Conservation (phyloP, 2,888 invertebrate genomes). For the Drosophila recens region DNA sequence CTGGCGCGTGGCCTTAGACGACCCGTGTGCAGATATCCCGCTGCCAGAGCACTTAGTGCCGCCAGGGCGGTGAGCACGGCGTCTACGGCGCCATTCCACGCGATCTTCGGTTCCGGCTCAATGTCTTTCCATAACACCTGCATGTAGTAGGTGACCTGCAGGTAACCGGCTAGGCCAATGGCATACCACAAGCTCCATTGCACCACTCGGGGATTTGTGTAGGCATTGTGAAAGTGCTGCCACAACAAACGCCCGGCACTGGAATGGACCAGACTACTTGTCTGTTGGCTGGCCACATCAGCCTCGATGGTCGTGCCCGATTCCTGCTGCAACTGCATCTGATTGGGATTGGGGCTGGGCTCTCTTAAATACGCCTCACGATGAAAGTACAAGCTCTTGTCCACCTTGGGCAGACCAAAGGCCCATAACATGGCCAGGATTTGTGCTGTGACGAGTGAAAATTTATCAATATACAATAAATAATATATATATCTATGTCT, state of each 20-base stretch:
- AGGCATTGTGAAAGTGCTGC: slow-evolving; percentile 88
- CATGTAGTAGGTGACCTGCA: slow-evolving; percentile 90
- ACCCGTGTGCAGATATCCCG: slow-evolving; percentile 85
- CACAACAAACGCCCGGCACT: slow-evolving; percentile 85
- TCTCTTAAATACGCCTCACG: slow-evolving; percentile 52
- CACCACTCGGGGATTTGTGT: slow-evolving; percentile 87
- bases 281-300: slow-evolving; percentile 16
- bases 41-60: slow-evolving; percentile 87
- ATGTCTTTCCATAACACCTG: slow-evolving; percentile 90
- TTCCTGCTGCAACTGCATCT: slow-evolving; percentile 26
- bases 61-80: slow-evolving; percentile 90
- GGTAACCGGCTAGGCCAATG: slow-evolving; percentile 89
- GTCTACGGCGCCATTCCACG: slow-evolving; percentile 93
- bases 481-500: background rate
- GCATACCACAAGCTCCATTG: slow-evolving; percentile 94
- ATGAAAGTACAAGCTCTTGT: slow-evolving; percentile 89
- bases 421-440: slow-evolving; percentile 88
- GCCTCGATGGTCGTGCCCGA: slow-evolving; percentile 10
- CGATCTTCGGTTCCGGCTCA: slow-evolving; percentile 82
- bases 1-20: slow-evolving; percentile 84
- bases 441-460: slow-evolving; percentile 86
- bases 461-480: background rate
- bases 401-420: slow-evolving; percentile 88
- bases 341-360: slow-evolving; percentile 7
- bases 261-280: background rate